Conservation (phyloP, 2,888 invertebrate genomes). For the Lumbricus terrestris region DNA sequence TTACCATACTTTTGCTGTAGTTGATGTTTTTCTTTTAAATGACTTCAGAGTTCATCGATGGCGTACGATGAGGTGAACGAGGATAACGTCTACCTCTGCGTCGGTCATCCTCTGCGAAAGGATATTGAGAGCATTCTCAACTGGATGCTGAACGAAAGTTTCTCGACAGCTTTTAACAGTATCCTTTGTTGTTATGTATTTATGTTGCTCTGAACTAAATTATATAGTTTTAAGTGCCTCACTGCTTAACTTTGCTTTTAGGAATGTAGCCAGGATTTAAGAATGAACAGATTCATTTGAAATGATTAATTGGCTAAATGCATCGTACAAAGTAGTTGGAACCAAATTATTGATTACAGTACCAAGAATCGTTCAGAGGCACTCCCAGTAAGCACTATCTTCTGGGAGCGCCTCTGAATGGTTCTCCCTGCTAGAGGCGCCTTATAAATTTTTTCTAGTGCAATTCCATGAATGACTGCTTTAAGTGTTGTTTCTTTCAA, state of each 20-base stretch:
- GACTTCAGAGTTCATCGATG: slow-evolving; percentile 79
- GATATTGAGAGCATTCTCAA: slow-evolving; percentile 86
- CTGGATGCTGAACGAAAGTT: slow-evolving; percentile 73
- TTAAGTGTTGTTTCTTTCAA: too few relatives aligned
- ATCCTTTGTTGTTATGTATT: slow-evolving; percentile 58
- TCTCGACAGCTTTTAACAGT: slow-evolving; percentile 75
- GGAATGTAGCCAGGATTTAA: too few relatives aligned
- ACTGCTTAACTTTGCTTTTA: background rate
- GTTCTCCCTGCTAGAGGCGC: too few relatives aligned
- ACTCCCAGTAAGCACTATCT: too few relatives aligned
- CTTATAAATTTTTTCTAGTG: too few relatives aligned
- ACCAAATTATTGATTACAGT: too few relatives aligned
- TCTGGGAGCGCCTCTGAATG: too few relatives aligned
- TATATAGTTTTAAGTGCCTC: background rate
- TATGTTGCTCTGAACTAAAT: background rate
- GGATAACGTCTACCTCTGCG: slow-evolving; percentile 89
- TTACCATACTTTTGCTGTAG: background rate
- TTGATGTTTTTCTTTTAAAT: background rate
- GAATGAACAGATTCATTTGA: too few relatives aligned
- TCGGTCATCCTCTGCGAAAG: slow-evolving; percentile 87
- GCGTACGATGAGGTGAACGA: slow-evolving; percentile 86
- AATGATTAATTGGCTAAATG: too few relatives aligned
- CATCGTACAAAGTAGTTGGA: too few relatives aligned
- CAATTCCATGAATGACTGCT: too few relatives aligned
- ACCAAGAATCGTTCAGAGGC: too few relatives aligned